Conservation (phyloP, 2,113 vertebrate species). For the Mohoua ochrocephala region DNA sequence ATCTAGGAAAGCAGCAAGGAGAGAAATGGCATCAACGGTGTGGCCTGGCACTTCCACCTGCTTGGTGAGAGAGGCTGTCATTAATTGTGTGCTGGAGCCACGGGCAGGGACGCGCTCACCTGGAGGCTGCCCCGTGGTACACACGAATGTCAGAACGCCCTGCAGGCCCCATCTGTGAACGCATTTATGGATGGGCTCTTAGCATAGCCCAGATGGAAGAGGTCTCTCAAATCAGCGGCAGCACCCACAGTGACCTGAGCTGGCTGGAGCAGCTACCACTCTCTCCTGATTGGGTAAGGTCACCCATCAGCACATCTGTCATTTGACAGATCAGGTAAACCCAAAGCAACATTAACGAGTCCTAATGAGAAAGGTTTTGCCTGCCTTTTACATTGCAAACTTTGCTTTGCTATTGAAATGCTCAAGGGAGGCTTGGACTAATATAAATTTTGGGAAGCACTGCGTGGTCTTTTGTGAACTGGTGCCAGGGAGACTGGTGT, state of each 20-base stretch:
- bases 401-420: background rate
- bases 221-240: background rate
- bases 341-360: background rate
- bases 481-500: background rate
- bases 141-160: background rate
- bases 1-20: slow-evolving; percentile 70
- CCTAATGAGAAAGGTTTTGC: background rate
- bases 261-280: background rate
- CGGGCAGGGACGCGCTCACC: background rate
- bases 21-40: background rate
- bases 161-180: background rate
- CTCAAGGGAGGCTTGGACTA: background rate
- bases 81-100: background rate
- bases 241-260: background rate
- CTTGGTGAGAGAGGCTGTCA: background rate
- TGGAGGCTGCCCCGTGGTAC: background rate
- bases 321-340: background rate
- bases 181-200: background rate
- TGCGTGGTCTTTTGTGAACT: background rate
- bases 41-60: background rate
- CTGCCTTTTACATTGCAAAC: background rate
- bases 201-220: background rate
- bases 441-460: background rate
- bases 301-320: background rate
- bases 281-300: background rate